Percentiles rank a stretch among this genome's conserved stretches.
phyloP scores from a whole-genome alignment of 2,797 vertebrate species.

The Synanceia verrucosa region DNA sequence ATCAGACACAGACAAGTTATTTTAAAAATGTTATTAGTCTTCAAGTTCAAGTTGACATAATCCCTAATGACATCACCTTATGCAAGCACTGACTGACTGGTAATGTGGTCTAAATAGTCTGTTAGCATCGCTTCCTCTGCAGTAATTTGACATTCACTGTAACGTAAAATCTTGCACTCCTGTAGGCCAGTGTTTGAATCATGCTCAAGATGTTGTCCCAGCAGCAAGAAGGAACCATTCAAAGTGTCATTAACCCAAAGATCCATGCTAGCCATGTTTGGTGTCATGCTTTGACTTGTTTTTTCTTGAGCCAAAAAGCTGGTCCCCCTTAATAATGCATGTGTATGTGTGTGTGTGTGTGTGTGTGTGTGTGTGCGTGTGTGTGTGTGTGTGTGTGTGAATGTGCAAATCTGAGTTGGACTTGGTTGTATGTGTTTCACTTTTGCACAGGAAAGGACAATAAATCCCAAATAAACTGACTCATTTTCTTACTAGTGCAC shows the following conservation, averaged over 20 bases:
- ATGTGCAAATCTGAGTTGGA: conserved; percentile 36
- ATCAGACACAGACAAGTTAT: not conserved
- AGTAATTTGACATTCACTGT: conserved; percentile 26
- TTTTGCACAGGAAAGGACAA: conserved; percentile 61
- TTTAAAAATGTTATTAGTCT: not conserved
- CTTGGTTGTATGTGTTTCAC: conserved; percentile 56
- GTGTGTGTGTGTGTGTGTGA: conserved; percentile 21
- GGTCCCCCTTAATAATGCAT: conserved; percentile 26
- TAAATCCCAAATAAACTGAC: conserved; percentile 87
- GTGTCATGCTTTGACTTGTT: conserved; percentile 45
- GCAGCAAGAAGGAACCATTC: conserved; percentile 37
- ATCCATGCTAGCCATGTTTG: conserved; percentile 47
- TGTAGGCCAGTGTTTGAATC: conserved; percentile 38
- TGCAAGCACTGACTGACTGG: not conserved
- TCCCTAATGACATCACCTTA: not conserved
- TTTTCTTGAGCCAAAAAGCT: conserved; percentile 57
- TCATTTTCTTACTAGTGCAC: conserved; percentile 97
- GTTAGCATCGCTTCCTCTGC: conserved; percentile 24
- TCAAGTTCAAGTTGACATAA: not conserved
- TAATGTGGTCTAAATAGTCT: conserved; percentile 7
- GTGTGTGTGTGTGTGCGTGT: conserved; percentile 20
- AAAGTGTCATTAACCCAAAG: conserved; percentile 31
- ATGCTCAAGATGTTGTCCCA: conserved; percentile 31
- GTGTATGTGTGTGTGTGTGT: conserved; percentile 34
- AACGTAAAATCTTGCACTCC: conserved; percentile 26